Evolutionary conservation across 2,113 vertebrate species (phyloP).

Genomic region (Clinocottus analis): DNA sequence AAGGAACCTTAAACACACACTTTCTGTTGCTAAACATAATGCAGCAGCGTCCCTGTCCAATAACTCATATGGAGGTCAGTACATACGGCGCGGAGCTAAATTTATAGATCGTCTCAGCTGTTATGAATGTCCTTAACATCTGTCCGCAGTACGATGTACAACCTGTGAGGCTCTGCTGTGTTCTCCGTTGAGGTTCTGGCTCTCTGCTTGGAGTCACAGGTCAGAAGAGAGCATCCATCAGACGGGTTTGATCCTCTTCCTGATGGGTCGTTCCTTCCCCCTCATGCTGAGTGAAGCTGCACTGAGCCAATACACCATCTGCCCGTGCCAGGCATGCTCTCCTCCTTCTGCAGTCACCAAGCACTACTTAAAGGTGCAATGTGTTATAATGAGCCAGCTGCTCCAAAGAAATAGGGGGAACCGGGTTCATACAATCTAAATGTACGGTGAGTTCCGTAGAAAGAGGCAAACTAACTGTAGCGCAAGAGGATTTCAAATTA

Average conservation of each 20-base stretch:
- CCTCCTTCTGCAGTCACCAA: not conserved
- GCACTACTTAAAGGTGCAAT: conserved; percentile 10
- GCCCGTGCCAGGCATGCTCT: conserved; percentile 37
- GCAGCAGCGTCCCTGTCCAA: conserved; percentile 7
- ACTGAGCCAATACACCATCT: conserved; percentile 53
- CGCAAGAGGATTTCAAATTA: not conserved
- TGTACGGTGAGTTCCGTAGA: not conserved
- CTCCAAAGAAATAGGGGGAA: not conserved
- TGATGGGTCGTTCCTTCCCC: not conserved
- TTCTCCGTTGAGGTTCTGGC: conserved; percentile 16
- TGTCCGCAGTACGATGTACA: not conserved
- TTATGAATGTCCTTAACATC: conserved; percentile 4
- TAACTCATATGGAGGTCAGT: not conserved
- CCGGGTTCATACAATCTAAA: not conserved
- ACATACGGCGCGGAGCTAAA: not conserved
- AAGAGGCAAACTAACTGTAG: not conserved
- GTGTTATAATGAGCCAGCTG: not conserved
- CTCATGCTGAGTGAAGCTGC: conserved; percentile 27
- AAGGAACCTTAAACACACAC: not conserved
- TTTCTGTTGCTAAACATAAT: not conserved
- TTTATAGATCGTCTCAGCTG: conserved; percentile 12
- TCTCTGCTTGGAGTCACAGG: not conserved
- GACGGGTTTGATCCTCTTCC: conserved; percentile 17
- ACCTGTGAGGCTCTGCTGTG: conserved; percentile 14
- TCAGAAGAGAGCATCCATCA: conserved; percentile 45